Base-by-base conservation (phyloP, 2,888 invertebrate species). In the Conops quadrifasciatus region DNA sequence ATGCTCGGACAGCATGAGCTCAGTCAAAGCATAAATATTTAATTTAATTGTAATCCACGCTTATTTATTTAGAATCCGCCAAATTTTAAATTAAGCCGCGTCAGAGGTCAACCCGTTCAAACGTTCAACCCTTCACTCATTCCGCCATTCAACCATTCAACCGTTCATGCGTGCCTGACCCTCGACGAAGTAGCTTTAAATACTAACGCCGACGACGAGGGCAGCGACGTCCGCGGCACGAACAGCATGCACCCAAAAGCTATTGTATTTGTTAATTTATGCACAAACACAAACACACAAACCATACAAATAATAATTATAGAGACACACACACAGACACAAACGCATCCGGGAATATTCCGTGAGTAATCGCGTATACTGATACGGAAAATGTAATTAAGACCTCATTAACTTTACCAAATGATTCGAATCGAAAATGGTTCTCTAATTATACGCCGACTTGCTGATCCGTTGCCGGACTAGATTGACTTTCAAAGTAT, bases 341-440 rank as follows among this genome's bases (percentile, higher is more conserved):
- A 58, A 2, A 28, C 58, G 4, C 21, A 21, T n/a, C n/a, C 62
- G 30, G 19, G 7, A 9, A 62, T 36, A 62, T 19, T 24, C 19
- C 24, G 24, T 24, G 24, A 3, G 24, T 24, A n/a, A 4, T 49
- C 49, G n/a, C 59, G 30, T 59, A 9, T 9, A 59, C 59, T 30
- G n/a, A 62, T 58, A 62, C 11, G n/a, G 36, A 71, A 73, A 73
- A 72, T 67, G 71, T 72, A 75, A 75, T 75, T 73, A 73, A 73
- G 72, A 73, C 72, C 75, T 71, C 72, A 73, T 72, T 75, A 71
- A 70, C 30, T 73, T 71, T 72, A 67, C 62, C 65, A 67, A 63
- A 63, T 70, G 66, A 72, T 75, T 75, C 36, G 9, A 36, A 58
- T 62, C 5, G 36, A 36, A 36, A 36, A 36, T 36, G 36, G 36